phyloP scores from a whole-genome alignment of 2,797 vertebrate genomes.

The Syngnathus rostellatus region DNA sequence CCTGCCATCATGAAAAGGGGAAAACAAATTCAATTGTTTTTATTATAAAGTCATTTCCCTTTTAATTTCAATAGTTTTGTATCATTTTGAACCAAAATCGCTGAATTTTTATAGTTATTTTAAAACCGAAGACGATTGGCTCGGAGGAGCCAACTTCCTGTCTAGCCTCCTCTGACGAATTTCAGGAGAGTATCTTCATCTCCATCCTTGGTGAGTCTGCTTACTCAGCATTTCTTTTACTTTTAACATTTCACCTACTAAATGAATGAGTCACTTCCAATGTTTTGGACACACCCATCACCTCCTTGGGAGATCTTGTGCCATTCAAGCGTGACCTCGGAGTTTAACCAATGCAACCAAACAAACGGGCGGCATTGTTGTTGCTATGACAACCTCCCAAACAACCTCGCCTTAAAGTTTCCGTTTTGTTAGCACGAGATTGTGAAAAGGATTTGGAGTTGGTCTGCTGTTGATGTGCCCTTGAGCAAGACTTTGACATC shows the following conservation, averaged over 20 bases:
- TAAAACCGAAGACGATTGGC: too few species aligned
- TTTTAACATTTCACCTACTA: neutral
- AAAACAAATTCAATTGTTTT: too few species aligned
- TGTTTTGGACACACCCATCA: neutral
- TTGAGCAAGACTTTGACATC: neutral
- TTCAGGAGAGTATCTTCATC: neutral
- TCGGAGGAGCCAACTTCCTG: too few species aligned
- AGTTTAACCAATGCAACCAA: slow-evolving; percentile 2
- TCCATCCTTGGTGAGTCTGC: too few species aligned
- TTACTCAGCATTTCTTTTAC: neutral
- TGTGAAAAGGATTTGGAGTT: neutral
- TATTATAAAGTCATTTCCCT: too few species aligned
- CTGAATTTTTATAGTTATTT: too few species aligned
- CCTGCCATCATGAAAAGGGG: too few species aligned
- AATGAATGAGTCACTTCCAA: neutral
- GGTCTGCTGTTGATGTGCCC: neutral
- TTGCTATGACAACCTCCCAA: neutral
- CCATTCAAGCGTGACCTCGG: neutral
- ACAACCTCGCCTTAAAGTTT: neutral
- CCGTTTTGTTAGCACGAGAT: neutral
- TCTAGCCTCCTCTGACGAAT: too few species aligned
- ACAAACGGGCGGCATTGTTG: neutral
- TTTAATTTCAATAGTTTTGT: too few species aligned
- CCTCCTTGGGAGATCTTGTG: neutral
- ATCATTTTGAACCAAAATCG: too few species aligned